These are phyloP conservation scores for Turdus rufiventris DNA, from an alignment of 2,113 vertebrate species.

Conservation along the genomic window DNA sequence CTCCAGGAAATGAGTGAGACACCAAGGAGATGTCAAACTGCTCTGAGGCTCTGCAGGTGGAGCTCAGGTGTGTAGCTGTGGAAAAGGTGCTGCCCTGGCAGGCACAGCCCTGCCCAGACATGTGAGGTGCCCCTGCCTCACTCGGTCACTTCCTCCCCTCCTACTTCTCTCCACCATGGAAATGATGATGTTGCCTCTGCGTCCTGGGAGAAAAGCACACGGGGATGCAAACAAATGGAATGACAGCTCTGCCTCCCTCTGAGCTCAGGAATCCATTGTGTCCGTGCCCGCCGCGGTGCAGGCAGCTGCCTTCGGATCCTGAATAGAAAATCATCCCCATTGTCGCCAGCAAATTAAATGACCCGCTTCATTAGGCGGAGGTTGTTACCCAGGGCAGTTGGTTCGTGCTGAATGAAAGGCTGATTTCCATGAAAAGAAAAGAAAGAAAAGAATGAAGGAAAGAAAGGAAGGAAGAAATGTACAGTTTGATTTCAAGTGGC, in stretches of 20 bases:
- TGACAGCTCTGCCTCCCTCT: background rate
- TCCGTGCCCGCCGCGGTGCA: background rate
- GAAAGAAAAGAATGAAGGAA: background rate
- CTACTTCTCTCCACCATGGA: background rate
- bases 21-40: background rate
- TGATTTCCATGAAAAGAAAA: constrained; percentile 63
- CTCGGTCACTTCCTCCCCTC: background rate
- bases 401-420: constrained; percentile 35
- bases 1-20: background rate
- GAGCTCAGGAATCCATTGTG: constrained; percentile 57
- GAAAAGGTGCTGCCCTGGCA: background rate
- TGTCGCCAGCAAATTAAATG: constrained; percentile 62
- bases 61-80: accelerated
- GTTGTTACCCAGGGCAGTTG: constrained; percentile 57
- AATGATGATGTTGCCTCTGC: background rate
- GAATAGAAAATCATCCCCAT: constrained; percentile 58
- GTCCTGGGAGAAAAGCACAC: background rate
- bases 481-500: constrained; percentile 17
- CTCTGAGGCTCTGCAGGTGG: background rate
- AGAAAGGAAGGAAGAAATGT: background rate
- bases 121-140: background rate
- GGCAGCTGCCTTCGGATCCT: constrained; percentile 59
- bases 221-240: background rate
- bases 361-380: constrained; percentile 49
- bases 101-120: background rate